These are phyloP conservation scores for Epinotia nisella DNA, from an alignment of 2,888 invertebrate species.

Conservation along the genomic window DNA sequence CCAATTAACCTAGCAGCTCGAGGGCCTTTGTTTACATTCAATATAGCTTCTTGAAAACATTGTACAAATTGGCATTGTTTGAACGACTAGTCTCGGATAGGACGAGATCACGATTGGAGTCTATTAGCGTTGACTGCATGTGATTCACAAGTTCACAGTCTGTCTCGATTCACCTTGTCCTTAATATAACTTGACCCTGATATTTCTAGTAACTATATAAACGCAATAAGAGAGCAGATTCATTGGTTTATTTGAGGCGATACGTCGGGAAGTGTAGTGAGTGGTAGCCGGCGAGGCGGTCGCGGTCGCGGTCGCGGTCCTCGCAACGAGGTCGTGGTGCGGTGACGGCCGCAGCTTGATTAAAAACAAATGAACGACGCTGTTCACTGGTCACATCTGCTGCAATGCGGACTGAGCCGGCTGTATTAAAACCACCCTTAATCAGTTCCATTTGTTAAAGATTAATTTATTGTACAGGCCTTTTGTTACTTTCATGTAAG, in stretches of 20 bases:
- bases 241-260: not conserved
- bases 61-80: not conserved
- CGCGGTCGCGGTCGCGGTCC: too few species aligned
- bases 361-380: slow-evolving; percentile 15
- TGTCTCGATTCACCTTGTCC: not conserved
- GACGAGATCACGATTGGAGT: not conserved
- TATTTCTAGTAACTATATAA: not conserved
- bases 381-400: not conserved
- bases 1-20: not conserved
- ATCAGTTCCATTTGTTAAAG: too few species aligned
- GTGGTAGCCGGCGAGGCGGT: not conserved
- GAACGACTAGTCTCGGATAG: not conserved
- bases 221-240: not conserved
- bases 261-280: not conserved
- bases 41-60: not conserved
- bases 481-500: too few species aligned
- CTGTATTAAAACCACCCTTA: not conserved
- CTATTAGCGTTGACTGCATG: not conserved
- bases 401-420: not conserved
- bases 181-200: not conserved
- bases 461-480: too few species aligned
- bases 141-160: not conserved
- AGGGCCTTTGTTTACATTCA: not conserved
- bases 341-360: slow-evolving; percentile 5
- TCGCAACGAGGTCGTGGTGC: not conserved